phyloP scores from a whole-genome alignment of 2,797 vertebrate genomes.

The Telmatherina bonti region DNA sequence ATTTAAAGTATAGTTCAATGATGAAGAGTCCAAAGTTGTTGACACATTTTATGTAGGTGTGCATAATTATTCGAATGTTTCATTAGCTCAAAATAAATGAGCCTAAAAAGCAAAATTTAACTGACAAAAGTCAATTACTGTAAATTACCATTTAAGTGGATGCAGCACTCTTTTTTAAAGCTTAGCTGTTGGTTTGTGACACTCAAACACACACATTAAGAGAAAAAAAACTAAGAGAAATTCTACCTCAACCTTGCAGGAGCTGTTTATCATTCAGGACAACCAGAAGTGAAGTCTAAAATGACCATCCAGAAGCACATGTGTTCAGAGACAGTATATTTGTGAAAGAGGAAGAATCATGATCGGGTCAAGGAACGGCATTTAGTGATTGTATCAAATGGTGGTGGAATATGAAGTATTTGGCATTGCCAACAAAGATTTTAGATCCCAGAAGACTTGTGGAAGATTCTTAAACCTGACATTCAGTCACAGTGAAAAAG shows the following conservation, averaged over 20 bases:
- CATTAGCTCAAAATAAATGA: neutral
- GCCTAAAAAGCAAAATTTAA: neutral
- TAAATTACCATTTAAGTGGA: neutral
- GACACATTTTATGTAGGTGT: neutral
- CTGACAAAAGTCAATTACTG: neutral
- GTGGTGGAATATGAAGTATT: neutral
- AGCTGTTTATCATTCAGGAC: neutral
- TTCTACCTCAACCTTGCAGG: neutral
- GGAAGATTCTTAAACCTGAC: neutral
- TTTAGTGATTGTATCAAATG: neutral
- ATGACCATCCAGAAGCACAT: neutral
- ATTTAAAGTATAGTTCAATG: neutral
- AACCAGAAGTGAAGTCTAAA: no score
- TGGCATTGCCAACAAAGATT: neutral
- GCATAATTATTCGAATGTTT: neutral
- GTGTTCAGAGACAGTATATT: neutral
- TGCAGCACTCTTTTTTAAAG: neutral
- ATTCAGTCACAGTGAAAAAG: neutral
- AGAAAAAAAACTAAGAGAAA: neutral
- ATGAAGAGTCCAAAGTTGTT: neutral
- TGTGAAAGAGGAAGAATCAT: neutral
- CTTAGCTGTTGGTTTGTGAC: neutral
- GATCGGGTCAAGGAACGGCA: neutral
- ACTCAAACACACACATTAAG: neutral
- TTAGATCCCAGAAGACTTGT: neutral